Evolutionary conservation across 1,140 invertebrate genomes (phyloP).

Genomic region (Rhopalosiphum padi): DNA sequence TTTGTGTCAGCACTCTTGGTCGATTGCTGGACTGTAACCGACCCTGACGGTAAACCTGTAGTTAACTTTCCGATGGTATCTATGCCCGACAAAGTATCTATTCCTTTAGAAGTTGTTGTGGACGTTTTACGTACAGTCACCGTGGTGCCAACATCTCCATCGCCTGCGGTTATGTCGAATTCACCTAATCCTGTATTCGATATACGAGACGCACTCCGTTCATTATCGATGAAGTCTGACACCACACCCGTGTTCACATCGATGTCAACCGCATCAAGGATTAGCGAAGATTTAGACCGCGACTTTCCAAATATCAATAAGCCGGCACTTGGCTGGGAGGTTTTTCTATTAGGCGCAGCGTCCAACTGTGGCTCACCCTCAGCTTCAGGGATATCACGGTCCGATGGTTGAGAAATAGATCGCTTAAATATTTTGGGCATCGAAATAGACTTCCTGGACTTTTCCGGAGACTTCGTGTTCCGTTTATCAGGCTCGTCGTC

Average conservation of each 20-base stretch:
- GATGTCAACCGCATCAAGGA: not conserved
- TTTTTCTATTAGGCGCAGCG: not conserved
- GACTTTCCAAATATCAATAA: not conserved
- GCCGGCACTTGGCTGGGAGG: not conserved
- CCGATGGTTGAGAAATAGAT: not conserved
- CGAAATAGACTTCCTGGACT: not conserved
- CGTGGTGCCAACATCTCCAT: not conserved
- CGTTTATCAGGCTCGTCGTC: not conserved
- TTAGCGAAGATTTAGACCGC: not conserved
- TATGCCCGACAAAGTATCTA: not conserved
- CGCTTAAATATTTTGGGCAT: slow-evolving; percentile 13
- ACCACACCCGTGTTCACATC: not conserved
- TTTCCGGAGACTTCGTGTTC: not conserved
- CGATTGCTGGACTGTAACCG: not conserved
- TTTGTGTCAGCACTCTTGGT: not conserved
- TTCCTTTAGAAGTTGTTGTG: not conserved
- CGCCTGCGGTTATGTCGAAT: not conserved
- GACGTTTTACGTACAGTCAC: not conserved
- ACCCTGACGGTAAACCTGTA: not conserved
- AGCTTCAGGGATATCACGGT: not conserved
- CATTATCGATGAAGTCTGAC: not conserved
- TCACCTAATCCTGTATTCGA: not conserved
- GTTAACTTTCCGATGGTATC: not conserved
- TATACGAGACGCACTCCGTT: not conserved
- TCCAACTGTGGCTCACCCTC: not conserved